Evolutionary conservation across 2,113 vertebrate species (phyloP).

Genomic region (Scomber colias): DNA sequence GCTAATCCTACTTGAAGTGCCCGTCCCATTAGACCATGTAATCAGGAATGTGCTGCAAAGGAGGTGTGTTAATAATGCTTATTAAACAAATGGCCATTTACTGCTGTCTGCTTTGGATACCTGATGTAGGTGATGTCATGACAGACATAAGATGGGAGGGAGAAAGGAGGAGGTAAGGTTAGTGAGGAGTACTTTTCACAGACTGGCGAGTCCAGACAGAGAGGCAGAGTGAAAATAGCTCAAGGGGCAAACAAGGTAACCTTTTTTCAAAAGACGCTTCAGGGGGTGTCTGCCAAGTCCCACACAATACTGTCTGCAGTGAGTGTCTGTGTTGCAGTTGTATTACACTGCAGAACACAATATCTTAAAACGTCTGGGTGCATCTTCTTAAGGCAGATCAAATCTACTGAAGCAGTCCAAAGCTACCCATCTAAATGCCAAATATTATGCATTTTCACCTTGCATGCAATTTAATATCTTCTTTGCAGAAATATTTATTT

Average conservation of each 20-base stretch:
- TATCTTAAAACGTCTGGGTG: slow-evolving; percentile 61
- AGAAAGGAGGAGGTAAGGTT: slow-evolving; percentile 67
- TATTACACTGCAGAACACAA: slow-evolving; percentile 68
- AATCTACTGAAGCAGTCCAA: slow-evolving; percentile 37
- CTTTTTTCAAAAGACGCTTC: slow-evolving; percentile 81
- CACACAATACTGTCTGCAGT: slow-evolving; percentile 82
- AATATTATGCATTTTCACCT: slow-evolving; percentile 30
- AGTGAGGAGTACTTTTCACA: slow-evolving; percentile 80
- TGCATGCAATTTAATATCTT: slow-evolving; percentile 20
- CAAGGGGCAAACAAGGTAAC: slow-evolving; percentile 85
- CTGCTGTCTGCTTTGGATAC: slow-evolving; percentile 83
- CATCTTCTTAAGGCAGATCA: slow-evolving; percentile 55
- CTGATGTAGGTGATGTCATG: slow-evolving; percentile 78
- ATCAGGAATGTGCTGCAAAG: slow-evolving; percentile 84
- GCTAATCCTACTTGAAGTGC: slow-evolving; percentile 79
- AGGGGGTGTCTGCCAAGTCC: slow-evolving; percentile 84
- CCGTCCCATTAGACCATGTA: slow-evolving; percentile 82
- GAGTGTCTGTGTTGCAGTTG: slow-evolving; percentile 71
- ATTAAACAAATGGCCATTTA: slow-evolving; percentile 79
- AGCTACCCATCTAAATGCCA: slow-evolving; percentile 42
- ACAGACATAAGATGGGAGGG: slow-evolving; percentile 65
- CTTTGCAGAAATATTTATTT: slow-evolving; percentile 6
- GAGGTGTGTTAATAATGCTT: slow-evolving; percentile 84
- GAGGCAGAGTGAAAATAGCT: slow-evolving; percentile 82
- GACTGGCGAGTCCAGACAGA: slow-evolving; percentile 82